Base-by-base conservation (phyloP, 2,797 vertebrate species). In the Macropodus opercularis region DNA sequence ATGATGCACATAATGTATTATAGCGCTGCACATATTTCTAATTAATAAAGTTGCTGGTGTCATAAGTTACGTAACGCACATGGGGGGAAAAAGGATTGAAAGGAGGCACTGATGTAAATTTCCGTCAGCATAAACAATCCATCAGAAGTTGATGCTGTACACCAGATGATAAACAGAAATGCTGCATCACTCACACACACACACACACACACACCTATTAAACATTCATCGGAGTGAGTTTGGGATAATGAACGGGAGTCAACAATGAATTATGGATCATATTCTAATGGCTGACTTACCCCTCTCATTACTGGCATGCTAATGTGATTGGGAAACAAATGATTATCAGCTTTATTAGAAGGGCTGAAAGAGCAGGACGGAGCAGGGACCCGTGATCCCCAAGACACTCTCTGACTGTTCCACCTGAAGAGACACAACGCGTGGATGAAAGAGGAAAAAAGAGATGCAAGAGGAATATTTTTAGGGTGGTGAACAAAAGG, bases 241-340 rank as follows among this genome's bases (percentile, higher is more conserved):
- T 85, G 72, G 77, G 80, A 80, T 91, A 91, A 91, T 89, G 88
- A 92, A 90, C 72, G 72, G 13, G 73, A 92, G 85, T 91, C 86
- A 91, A 88, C 87, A 86, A 92, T 93, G 90, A 92, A 92, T 93
- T 91, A 92, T 93, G 91, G 88, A 93, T 91, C 84, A 87, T 88
- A 87, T 90, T 89, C 83, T 90, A 89, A 90, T 91, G 90, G 85
- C 80, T 90, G 81, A 89, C 85, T 87, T 83, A 82, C 85, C 83
- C 83, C 79, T 75, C 82, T 92, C 89, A 91, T 92, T 90, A 91
- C 81, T 79, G 77, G 77, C 65, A 89, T 90, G 81, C 80, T 85
- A 90, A 89, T 90, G 82, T 85, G 84, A 87, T 84, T 85, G 79
- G 75, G 75, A 88, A 85, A 85, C 86, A 80, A 88, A 88, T 87